Conservation (phyloP, 2,113 vertebrate species). For the Lophius piscatorius region DNA sequence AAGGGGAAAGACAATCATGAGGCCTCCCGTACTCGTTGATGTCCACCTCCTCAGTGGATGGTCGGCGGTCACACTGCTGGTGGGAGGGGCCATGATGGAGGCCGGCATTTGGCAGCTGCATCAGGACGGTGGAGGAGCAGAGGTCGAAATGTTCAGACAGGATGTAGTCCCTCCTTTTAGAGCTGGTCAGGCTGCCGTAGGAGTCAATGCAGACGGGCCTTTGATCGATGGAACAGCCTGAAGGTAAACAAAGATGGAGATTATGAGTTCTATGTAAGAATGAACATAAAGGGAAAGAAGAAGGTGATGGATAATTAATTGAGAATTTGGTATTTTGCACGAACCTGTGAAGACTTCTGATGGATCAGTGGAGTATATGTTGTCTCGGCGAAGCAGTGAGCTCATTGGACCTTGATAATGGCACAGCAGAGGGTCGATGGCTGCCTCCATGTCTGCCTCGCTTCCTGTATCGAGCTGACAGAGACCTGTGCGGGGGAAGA, state of each 20-base stretch:
- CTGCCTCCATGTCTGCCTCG: slow-evolving; percentile 87
- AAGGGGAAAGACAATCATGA: slow-evolving; percentile 67
- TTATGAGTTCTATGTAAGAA: not conserved
- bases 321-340: not conserved
- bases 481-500: slow-evolving; percentile 81
- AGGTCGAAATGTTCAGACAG: slow-evolving; percentile 83
- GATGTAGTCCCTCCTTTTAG: slow-evolving; percentile 82
- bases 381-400: slow-evolving; percentile 82
- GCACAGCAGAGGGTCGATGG: slow-evolving; percentile 87
- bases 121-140: slow-evolving; percentile 62
- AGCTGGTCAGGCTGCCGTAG: slow-evolving; percentile 72
- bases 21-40: slow-evolving; percentile 68
- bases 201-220: slow-evolving; percentile 75
- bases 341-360: slow-evolving; percentile 73
- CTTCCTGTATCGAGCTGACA: slow-evolving; percentile 89
- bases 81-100: slow-evolving; percentile 62
- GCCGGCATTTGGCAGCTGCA: slow-evolving; percentile 68
- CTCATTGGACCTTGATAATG: slow-evolving; percentile 85
- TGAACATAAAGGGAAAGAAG: not conserved
- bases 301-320: not conserved
- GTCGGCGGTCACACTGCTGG: slow-evolving; percentile 71
- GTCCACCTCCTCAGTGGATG: slow-evolving; percentile 66
- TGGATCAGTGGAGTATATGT: slow-evolving; percentile 80
- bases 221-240: slow-evolving; percentile 83
- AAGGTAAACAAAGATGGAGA: not conserved